These are phyloP conservation scores for Pachypanchax playfairii DNA, from an alignment of 2,113 vertebrate genomes.

Conservation along the genomic window DNA sequence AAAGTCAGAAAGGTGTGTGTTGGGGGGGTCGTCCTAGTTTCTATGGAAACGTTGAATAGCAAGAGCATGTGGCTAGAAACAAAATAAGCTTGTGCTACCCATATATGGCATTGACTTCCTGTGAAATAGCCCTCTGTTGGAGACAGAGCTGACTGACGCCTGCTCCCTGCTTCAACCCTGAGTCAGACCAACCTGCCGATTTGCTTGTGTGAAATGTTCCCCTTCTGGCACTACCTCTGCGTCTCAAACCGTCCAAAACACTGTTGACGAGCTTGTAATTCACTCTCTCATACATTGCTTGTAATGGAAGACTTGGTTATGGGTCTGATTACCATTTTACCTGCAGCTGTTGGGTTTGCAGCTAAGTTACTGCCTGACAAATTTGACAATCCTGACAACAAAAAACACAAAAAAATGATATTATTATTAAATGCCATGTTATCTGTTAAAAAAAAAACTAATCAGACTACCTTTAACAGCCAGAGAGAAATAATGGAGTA, in stretches of 20 bases:
- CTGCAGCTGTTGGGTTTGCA: too few relatives aligned
- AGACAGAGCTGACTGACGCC: constrained; percentile 40
- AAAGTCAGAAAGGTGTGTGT: constrained; percentile 2
- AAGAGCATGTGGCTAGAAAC: constrained; percentile 56
- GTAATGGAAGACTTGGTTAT: constrained; percentile 2
- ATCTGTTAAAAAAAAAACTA: too few relatives aligned
- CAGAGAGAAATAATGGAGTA: not conserved
- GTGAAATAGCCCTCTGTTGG: constrained; percentile 46
- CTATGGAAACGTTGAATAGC: constrained; percentile 65
- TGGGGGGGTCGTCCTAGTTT: constrained; percentile 51
- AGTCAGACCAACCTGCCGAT: constrained; percentile 38
- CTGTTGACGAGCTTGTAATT: constrained; percentile 6
- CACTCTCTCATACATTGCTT: constrained; percentile 9
- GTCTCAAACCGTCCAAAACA: constrained; percentile 5
- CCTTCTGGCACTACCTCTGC: constrained; percentile 19
- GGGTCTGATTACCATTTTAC: too few relatives aligned
- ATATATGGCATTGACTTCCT: constrained; percentile 71
- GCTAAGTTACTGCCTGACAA: too few relatives aligned
- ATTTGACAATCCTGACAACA: too few relatives aligned
- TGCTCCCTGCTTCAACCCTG: constrained; percentile 33
- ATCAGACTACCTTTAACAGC: too few relatives aligned
- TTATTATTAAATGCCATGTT: too few relatives aligned
- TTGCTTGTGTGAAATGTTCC: constrained; percentile 18
- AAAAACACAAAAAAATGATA: too few relatives aligned
- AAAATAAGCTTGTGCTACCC: constrained; percentile 61